Percentiles rank a stretch among this genome's conserved stretches.
phyloP scores from a whole-genome alignment of 2,113 vertebrate genomes.

The Phalacrocorax carbo region DNA sequence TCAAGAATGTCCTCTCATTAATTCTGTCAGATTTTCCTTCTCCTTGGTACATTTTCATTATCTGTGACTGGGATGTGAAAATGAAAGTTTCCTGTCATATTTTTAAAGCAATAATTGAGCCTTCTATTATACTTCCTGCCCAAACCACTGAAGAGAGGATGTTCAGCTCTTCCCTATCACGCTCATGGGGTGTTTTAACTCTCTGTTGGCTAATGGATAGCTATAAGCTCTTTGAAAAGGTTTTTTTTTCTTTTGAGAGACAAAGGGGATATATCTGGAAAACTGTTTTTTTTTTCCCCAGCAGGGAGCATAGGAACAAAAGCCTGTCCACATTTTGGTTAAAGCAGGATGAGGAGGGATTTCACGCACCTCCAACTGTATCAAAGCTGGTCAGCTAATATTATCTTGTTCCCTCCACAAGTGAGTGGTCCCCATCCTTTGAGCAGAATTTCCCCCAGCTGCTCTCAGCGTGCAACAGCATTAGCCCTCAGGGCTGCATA shows the following conservation, averaged over 20 bases:
- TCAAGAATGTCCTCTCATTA: constrained; percentile 54
- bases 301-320: background rate
- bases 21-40: constrained; percentile 30
- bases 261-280: background rate
- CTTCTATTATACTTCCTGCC: constrained; percentile 27
- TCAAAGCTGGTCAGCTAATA: background rate
- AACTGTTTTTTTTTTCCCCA: background rate
- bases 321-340: background rate
- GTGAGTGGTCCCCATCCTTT: background rate
- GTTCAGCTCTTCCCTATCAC: background rate
- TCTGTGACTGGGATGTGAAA: constrained; percentile 27
- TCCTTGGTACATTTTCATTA: constrained; percentile 16
- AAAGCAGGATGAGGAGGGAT: background rate
- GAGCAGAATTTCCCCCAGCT: background rate
- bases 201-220: background rate
- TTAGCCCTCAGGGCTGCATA: background rate
- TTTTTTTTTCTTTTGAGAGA: background rate
- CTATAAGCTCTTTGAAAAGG: background rate
- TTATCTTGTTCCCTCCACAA: background rate
- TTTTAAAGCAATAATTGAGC: constrained; percentile 31
- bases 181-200: background rate
- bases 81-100: constrained; percentile 24
- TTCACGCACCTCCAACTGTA: background rate
- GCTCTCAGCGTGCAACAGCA: background rate
- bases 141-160: background rate